Conservation (phyloP, 2,113 vertebrate genomes). For the Chaenogobius annularis region DNA sequence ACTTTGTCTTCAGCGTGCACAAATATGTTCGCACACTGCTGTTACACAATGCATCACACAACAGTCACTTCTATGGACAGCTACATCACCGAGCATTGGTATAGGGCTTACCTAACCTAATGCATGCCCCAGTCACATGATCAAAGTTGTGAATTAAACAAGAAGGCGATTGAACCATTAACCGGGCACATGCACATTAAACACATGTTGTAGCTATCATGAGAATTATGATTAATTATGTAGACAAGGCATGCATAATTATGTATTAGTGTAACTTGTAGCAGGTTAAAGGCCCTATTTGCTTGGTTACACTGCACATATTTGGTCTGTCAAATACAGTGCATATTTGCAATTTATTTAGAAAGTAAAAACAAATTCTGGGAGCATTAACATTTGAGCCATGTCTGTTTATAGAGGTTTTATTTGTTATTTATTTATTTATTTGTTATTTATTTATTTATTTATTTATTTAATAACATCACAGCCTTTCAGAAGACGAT, state of each 20-base stretch:
- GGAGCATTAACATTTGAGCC: no score
- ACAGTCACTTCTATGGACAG: neutral
- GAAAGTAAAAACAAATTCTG: no score
- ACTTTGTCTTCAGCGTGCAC: conserved; percentile 23
- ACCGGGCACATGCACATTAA: neutral
- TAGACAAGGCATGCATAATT: neutral
- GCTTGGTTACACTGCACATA: no score
- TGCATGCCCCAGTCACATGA: neutral
- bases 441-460: no score
- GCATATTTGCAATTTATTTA: no score
- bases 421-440: no score
- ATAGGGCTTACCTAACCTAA: neutral
- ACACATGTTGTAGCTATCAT: neutral
- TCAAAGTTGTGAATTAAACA: neutral
- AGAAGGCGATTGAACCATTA: neutral
- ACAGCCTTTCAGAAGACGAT: no score
- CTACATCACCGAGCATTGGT: neutral
- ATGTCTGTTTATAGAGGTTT: no score
- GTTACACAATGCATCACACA: neutral
- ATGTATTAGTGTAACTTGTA: neutral
- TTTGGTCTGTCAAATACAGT: no score
- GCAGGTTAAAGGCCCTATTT: neutral
- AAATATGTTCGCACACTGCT: neutral
- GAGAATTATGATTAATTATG: neutral
- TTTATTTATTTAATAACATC: no score